Evolutionary conservation across 1,140 invertebrate species (phyloP), one percentile per base, ranked within the genome.

Genomic region (Megathymus violae): DNA sequence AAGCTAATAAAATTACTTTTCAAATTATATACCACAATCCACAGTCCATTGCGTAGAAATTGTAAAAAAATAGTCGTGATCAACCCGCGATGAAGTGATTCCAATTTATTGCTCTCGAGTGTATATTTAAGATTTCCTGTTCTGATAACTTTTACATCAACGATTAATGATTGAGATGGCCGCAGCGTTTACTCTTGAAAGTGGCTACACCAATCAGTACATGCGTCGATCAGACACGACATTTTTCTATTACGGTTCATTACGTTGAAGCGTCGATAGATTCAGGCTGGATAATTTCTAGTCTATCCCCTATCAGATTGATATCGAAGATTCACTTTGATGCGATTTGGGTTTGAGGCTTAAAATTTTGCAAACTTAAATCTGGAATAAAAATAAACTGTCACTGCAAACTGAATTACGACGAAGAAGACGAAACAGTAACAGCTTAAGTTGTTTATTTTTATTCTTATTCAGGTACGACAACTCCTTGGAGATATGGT

Each of bases 401-500:
- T 36, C 14, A 16, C 1, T 31, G 9, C 25, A 44, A 34, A 46
- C 46, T 43, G 31, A 46, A 46, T 58, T 31, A 1, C 10, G 22
- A 9, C 31, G 14, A 10, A 31, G 27, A 22, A 14, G 10, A 47
- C 11, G n/a, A 59, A 31, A 36, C 22, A 36, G 47, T 7, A 47
- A 47, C 17, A 16, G 34, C 16, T n/a, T n/a, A n/a, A n/a, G n/a
- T n/a, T n/a, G n/a, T 31, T 22, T 52, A 0, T 22, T 58, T 60
- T 10, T 63, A 38, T 62, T 31, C 16, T 47, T 27, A 15, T 27
- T n/a, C 43, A 92, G 85, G 88, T 92, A 2, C 85, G 81, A 61
- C 85, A 91, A 66, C 76, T 90, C 3, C 75, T 92, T 4, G 91
- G 91, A 2, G 91, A 92, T 67, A 89, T 94, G 16, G 92, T 95